phyloP scores from a whole-genome alignment of 2,888 invertebrate genomes.

The Brachylomia viminalis region DNA sequence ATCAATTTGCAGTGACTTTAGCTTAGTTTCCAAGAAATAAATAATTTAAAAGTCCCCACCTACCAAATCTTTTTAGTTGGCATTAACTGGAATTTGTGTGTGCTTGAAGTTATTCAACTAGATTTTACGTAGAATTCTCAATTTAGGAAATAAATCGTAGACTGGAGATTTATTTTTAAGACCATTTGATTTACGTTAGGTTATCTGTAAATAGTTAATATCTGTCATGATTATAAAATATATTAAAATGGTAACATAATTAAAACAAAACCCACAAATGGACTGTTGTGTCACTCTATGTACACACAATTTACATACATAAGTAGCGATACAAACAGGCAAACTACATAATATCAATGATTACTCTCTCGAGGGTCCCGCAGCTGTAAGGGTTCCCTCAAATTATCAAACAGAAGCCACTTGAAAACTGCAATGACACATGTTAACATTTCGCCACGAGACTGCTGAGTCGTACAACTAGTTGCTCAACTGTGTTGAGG shows the following conservation, averaged over 20 bases:
- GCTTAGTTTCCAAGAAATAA: background rate
- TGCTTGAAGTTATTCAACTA: background rate
- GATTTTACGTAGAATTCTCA: background rate
- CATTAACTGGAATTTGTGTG: background rate
- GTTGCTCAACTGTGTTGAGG: constrained; percentile 47
- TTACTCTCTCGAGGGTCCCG: constrained; percentile 76
- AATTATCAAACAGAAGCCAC: constrained; percentile 87
- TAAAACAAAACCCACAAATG: background rate
- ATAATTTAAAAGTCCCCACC: background rate
- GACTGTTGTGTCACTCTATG: constrained; percentile 14
- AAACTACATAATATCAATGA: constrained; percentile 82
- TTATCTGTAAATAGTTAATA: background rate
- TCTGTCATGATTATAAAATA: background rate
- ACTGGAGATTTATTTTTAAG: background rate
- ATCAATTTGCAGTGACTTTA: background rate
- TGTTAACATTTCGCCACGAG: constrained; percentile 81
- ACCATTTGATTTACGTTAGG: background rate
- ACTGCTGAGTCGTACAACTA: constrained; percentile 68
- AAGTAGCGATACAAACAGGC: constrained; percentile 74
- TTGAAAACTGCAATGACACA: constrained; percentile 89
- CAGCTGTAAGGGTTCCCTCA: constrained; percentile 83
- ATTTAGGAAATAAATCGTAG: background rate
- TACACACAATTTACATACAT: constrained; percentile 43
- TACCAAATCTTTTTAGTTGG: too few species aligned
- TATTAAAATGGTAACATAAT: background rate